These are phyloP conservation scores for Noctua fimbriata DNA, from an alignment of 2,888 invertebrate genomes.

Conservation along the genomic window DNA sequence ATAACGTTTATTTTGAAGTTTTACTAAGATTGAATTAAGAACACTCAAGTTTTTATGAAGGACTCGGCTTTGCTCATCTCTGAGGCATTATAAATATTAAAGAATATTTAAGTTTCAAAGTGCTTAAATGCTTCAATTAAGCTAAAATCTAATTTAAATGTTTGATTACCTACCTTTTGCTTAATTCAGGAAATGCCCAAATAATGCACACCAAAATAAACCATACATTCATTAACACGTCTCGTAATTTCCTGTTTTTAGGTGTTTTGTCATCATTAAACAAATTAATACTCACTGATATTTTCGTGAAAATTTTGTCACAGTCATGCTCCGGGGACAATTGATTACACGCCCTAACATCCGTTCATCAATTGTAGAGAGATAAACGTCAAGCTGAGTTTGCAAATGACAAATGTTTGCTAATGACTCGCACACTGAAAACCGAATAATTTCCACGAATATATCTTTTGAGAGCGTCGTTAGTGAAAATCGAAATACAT, in stretches of 20 bases:
- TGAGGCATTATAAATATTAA: slow-evolving; percentile 6
- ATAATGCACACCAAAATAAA: slow-evolving; percentile 13
- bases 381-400: slow-evolving; percentile 87
- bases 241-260: slow-evolving; percentile 54
- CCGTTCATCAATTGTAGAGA: slow-evolving; percentile 87
- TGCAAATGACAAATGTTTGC: slow-evolving; percentile 89
- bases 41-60: slow-evolving; percentile 37
- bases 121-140: slow-evolving; percentile 10
- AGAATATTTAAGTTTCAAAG: slow-evolving; percentile 15
- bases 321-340: slow-evolving; percentile 83
- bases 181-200: neutral
- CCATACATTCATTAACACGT: slow-evolving; percentile 26
- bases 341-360: slow-evolving; percentile 86
- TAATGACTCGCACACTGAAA: slow-evolving; percentile 84
- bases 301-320: slow-evolving; percentile 77
- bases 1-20: slow-evolving; percentile 54
- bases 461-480: slow-evolving; percentile 69
- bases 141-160: slow-evolving; percentile 2
- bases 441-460: slow-evolving; percentile 81
- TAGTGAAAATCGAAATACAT: slow-evolving; percentile 72
- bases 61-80: slow-evolving; percentile 17
- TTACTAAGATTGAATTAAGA: slow-evolving; percentile 49
- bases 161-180: neutral
- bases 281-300: slow-evolving; percentile 72
- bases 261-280: slow-evolving; percentile 67